Conservation (phyloP, 2,888 invertebrate genomes). For the Euproctis similis region DNA sequence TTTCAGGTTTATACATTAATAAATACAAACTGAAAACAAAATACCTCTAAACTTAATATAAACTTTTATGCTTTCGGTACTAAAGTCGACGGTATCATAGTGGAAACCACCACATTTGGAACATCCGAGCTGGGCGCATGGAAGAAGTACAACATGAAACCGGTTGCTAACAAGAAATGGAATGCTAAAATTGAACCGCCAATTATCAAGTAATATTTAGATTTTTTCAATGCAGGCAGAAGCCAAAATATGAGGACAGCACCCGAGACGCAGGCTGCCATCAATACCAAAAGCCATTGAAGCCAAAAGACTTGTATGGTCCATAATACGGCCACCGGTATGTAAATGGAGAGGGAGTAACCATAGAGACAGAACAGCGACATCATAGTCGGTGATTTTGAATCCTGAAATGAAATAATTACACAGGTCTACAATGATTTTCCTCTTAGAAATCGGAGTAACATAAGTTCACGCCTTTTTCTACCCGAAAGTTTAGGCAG, state of each 20-base stretch:
- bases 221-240: slow-evolving; percentile 82
- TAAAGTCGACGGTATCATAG: slow-evolving; percentile 16
- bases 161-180: slow-evolving; percentile 88
- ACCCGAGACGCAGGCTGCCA: slow-evolving; percentile 90
- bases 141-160: slow-evolving; percentile 90
- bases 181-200: slow-evolving; percentile 80
- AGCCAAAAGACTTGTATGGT: slow-evolving; percentile 88
- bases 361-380: slow-evolving; percentile 96
- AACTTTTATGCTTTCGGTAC: neutral
- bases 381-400: slow-evolving; percentile 80
- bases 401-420: slow-evolving; percentile 38
- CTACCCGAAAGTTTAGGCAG: too few species aligned
- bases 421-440: too few species aligned
- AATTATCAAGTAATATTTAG: slow-evolving; percentile 67
- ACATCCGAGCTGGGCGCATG: slow-evolving; percentile 67
- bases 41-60: too few species aligned
- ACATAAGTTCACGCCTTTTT: too few species aligned
- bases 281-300: slow-evolving; percentile 90
- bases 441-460: too few species aligned
- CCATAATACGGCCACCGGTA: slow-evolving; percentile 95
- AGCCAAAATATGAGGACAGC: slow-evolving; percentile 88
- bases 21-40: too few species aligned
- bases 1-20: too few species aligned
- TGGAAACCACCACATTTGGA: slow-evolving; percentile 17
- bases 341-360: slow-evolving; percentile 94